These are phyloP conservation scores for Gymnocheta viridis DNA, from an alignment of 2,888 invertebrate genomes.

Conservation along the genomic window DNA sequence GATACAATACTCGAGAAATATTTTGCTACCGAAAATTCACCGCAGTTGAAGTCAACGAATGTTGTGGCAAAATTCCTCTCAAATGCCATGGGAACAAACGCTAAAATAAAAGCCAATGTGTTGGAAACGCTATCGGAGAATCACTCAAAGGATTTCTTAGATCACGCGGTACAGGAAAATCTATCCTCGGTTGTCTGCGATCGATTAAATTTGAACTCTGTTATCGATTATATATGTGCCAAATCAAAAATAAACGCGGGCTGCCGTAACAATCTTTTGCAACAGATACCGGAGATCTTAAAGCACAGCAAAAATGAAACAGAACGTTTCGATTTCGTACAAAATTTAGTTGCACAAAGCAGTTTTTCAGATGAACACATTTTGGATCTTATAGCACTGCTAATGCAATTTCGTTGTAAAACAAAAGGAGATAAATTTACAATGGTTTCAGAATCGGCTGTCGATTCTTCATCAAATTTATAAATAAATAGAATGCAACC, in stretches of 20 bases:
- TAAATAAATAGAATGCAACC: constrained; percentile 55
- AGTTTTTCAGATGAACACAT: constrained; percentile 75
- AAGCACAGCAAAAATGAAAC: constrained; percentile 74
- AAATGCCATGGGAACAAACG: constrained; percentile 76
- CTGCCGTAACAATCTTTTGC: constrained; percentile 76
- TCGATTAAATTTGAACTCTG: constrained; percentile 79
- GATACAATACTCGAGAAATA: constrained; percentile 77
- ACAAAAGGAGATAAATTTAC: constrained; percentile 69
- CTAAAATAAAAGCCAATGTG: constrained; percentile 77
- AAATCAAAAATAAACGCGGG: constrained; percentile 79
- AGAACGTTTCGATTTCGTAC: constrained; percentile 76
- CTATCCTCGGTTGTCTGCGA: constrained; percentile 81
- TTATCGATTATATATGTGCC: constrained; percentile 79
- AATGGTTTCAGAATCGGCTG: constrained; percentile 79
- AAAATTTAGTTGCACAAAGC: constrained; percentile 74
- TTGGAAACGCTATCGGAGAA: constrained; percentile 81
- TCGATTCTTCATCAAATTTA: constrained; percentile 80
- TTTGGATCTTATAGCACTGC: constrained; percentile 76
- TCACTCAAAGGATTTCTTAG: constrained; percentile 80
- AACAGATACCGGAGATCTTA: constrained; percentile 77
- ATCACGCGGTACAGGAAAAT: constrained; percentile 81
- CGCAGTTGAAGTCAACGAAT: constrained; percentile 72
- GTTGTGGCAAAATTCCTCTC: constrained; percentile 77
- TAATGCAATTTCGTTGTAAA: constrained; percentile 74
- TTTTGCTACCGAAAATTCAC: constrained; percentile 71